Conservation (phyloP, 2,888 invertebrate species). For the Campoplex nolae region DNA sequence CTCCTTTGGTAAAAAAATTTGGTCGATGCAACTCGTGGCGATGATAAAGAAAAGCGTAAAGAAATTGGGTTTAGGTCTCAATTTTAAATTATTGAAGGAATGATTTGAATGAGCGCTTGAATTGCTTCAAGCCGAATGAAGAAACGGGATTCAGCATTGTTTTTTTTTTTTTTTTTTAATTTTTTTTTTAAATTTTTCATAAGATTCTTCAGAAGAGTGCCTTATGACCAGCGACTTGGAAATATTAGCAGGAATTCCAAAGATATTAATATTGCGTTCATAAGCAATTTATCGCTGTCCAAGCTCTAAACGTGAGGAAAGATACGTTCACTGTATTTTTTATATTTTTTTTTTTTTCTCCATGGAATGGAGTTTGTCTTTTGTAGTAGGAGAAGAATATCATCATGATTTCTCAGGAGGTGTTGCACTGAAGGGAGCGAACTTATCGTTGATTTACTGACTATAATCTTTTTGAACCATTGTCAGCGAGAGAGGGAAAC, state of each 20-base stretch:
- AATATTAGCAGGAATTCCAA: not conserved
- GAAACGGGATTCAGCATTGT: no score
- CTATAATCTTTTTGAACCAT: conserved; percentile 40
- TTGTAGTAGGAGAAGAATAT: not conserved
- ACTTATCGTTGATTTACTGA: conserved; percentile 50
- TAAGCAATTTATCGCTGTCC: not conserved
- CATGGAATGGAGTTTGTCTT: not conserved
- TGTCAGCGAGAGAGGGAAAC: not conserved
- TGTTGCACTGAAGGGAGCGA: conserved; percentile 10
- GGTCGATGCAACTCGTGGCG: no score
- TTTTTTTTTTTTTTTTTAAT: not conserved
- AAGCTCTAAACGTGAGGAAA: not conserved
- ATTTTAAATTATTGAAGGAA: not conserved
- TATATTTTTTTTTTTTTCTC: not conserved
- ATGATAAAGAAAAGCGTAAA: no score
- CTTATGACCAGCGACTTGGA: not conserved
- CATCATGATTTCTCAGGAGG: conserved; percentile 8
- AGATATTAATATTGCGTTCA: not conserved
- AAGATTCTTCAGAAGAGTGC: not conserved
- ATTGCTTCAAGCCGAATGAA: not conserved
- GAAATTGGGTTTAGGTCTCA: not conserved
- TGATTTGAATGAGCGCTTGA: not conserved
- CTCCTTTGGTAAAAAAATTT: no score
- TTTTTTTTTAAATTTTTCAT: not conserved
- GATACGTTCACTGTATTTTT: not conserved